Evolutionary conservation across 2,113 vertebrate species (phyloP).

Genomic region (Phyllostomus discolor): DNA sequence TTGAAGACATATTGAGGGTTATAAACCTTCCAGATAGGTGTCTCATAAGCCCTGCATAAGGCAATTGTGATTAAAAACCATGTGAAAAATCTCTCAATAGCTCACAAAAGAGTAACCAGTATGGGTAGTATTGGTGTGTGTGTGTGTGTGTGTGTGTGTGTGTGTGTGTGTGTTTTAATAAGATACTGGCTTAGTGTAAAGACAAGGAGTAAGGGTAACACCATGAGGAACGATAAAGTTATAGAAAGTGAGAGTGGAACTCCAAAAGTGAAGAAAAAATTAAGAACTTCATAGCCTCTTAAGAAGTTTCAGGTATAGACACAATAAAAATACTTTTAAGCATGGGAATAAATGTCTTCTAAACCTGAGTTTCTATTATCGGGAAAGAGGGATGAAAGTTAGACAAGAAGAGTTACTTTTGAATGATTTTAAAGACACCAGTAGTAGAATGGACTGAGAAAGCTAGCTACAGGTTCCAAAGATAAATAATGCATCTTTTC

Average conservation of each 20-base stretch:
- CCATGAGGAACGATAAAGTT: neutral
- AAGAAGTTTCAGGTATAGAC: neutral
- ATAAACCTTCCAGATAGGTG: constrained; percentile 19
- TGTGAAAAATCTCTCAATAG: neutral
- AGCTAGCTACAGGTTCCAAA: constrained; percentile 8
- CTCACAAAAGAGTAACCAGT: neutral
- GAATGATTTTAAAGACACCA: constrained; percentile 7
- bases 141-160: too few relatives aligned
- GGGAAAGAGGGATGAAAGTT: constrained; percentile 15
- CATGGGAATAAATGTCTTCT: neutral
- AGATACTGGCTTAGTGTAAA: neutral
- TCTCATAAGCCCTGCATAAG: constrained; percentile 23
- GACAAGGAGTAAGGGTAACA: neutral
- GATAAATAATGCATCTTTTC: constrained; percentile 2
- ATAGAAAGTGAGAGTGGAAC: neutral
- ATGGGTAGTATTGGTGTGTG: neutral
- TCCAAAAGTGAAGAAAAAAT: neutral
- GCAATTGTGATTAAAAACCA: constrained; percentile 47
- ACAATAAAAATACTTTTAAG: constrained; percentile 24
- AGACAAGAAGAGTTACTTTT: neutral
- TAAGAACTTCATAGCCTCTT: constrained; percentile 12
- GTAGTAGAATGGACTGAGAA: constrained; percentile 29
- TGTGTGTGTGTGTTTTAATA: neutral
- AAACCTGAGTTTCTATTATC: neutral
- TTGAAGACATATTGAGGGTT: constrained; percentile 13